phyloP scores from a whole-genome alignment of 2,113 vertebrate species.

The Spea bombifrons region DNA sequence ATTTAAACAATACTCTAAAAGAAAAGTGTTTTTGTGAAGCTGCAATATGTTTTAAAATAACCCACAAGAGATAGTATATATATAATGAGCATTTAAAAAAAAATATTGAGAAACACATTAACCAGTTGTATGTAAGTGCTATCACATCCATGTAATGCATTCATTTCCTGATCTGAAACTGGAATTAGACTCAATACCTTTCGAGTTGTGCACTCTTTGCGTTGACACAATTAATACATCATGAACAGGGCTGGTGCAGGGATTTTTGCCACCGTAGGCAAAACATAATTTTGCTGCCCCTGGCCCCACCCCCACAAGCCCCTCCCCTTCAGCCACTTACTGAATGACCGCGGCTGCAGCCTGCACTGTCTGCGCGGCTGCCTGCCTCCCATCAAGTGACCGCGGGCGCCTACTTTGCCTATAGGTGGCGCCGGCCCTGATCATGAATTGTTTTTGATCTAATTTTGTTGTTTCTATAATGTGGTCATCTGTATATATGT shows the following conservation, averaged over 20 bases:
- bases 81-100: conserved; percentile 25
- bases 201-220: background rate
- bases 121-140: conserved; percentile 33
- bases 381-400: no score
- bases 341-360: no score
- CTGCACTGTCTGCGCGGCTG: no score
- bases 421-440: no score
- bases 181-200: conserved; percentile 35
- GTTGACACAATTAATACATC: conserved; percentile 12
- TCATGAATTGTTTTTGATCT: no score
- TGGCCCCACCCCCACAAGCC: no score
- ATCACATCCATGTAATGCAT: conserved; percentile 30
- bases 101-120: conserved; percentile 38
- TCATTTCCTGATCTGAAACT: conserved; percentile 27
- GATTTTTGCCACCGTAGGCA: no score
- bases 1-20: conserved; percentile 23
- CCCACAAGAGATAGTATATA: conserved; percentile 21
- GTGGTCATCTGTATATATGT: no score
- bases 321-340: no score
- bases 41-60: conserved; percentile 20
- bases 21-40: conserved; percentile 28
- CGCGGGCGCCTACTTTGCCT: no score
- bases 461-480: no score
- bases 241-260: background rate
- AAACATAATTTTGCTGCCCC: no score